These are phyloP conservation scores for Lagodon rhomboides DNA, from an alignment of 2,797 vertebrate genomes.

Conservation along the genomic window DNA sequence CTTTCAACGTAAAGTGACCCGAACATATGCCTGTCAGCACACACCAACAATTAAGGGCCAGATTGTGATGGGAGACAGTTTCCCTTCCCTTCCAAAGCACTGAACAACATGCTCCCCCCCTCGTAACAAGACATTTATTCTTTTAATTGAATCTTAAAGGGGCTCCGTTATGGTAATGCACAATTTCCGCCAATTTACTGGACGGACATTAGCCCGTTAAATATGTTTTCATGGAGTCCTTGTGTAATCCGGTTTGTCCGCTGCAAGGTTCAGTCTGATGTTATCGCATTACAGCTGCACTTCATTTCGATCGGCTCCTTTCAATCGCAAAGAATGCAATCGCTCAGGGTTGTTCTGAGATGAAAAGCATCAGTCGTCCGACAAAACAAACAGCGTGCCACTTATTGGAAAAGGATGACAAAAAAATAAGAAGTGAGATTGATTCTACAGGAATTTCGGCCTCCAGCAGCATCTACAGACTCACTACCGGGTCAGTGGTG, in stretches of 20 bases:
- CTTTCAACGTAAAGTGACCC: constrained; percentile 62
- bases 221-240: constrained; percentile 4
- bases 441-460: too few species aligned
- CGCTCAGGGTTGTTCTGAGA: constrained; percentile 5
- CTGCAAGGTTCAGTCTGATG: neutral
- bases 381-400: constrained; percentile 6
- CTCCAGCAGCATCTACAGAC: neutral
- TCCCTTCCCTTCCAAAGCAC: constrained; percentile 1
- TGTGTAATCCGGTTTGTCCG: constrained; percentile 2
- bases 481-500: too few species aligned
- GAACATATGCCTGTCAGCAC: constrained; percentile 69
- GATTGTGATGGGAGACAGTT: constrained; percentile 48
- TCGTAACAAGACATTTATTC: constrained; percentile 28
- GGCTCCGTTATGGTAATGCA: neutral
- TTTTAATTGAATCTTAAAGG: neutral
- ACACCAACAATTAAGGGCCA: constrained; percentile 51
- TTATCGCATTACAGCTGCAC: neutral
- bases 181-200: neutral
- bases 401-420: neutral
- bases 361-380: constrained; percentile 5
- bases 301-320: neutral
- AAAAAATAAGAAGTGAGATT: too few species aligned
- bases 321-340: neutral
- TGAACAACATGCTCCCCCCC: constrained; percentile 2
- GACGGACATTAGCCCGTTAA: neutral